Base-by-base conservation (phyloP, 2,113 vertebrate species). In the Malurus cyaneus region DNA sequence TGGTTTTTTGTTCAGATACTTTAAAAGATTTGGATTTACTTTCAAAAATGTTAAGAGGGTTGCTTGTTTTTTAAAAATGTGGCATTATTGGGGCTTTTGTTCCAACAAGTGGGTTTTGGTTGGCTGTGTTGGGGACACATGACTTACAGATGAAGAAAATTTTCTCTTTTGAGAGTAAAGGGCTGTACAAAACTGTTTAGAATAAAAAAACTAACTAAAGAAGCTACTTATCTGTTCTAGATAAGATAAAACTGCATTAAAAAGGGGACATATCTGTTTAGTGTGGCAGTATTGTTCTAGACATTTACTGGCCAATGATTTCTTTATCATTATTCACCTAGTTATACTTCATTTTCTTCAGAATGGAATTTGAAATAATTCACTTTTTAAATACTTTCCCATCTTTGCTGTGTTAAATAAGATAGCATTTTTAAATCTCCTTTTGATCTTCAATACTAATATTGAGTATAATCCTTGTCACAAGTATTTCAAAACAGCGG, bases 41-140 rank as follows among this genome's bases (percentile, higher is more conserved):
- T 92, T 73, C 15, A 86, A 77, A 89, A 86, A 46, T 41, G 7
- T 36, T 61, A 49, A 61, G 47, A 84, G 29, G 29, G 14, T 52
- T 81, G 6, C 26, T 84, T 59, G 12, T 62, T 88, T 76, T 46
- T 20, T 34, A 66, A 66, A 73, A 15, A 24, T 9, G 12, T 29
- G 16, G 26, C 10, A 14, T 61, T 49, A 25, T 42, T 50, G 5
- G 18, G 28, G 36, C 10, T 86, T 10, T 72, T 52, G 21, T 69
- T 50, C 6, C 39, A 64, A 9, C 18, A 21, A 66, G 18, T 80
- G 32, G 34, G 50, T 88, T 9, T 25, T 86, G 9, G 2, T 77
- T 78, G 42, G 5, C 54, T 54, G 5, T 0, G 0, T 76, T 56
- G 18, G 16, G 72, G 57, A 18, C 20, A 25, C 2, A 4, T 54